Percentiles rank a stretch among this genome's conserved stretches.
These are phyloP conservation scores for Lepidostoma basale DNA, from an alignment of 1,140 invertebrate species.

Conservation along the genomic window DNA sequence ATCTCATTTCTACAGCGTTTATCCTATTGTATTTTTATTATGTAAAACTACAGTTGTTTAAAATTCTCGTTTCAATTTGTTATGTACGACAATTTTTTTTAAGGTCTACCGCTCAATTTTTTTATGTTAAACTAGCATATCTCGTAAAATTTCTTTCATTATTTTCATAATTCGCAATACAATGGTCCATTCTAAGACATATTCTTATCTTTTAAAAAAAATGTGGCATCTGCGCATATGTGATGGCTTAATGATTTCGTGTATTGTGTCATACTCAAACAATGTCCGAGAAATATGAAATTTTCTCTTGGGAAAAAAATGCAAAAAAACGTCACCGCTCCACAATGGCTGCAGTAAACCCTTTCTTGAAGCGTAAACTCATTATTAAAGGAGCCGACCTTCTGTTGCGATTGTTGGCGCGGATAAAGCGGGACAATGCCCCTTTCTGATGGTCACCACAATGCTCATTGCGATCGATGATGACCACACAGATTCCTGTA, in stretches of 20 bases:
- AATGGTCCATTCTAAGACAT: no score
- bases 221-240: neutral
- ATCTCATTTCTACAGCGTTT: no score
- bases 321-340: neutral
- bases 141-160: neutral
- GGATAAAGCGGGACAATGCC: conserved; percentile 8
- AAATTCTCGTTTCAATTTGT: no score
- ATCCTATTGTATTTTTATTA: no score
- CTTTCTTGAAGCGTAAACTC: conserved; percentile 17
- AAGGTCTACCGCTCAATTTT: no score
- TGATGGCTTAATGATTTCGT: conserved; percentile 14
- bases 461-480: neutral
- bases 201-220: neutral
- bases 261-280: conserved; percentile 7
- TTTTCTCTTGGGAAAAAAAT: neutral
- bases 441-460: conserved; percentile 11
- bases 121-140: no score
- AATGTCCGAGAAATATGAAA: conserved; percentile 3
- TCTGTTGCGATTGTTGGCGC: neutral
- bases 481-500: conserved; percentile 15
- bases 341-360: neutral
- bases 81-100: no score
- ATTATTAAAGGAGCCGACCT: conserved; percentile 16
- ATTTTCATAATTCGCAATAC: neutral
- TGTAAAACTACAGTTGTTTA: no score